Percentiles rank a stretch among this genome's conserved stretches.
phyloP scores from a whole-genome alignment of 2,113 vertebrate genomes.

The Pachycephala philippinensis region DNA sequence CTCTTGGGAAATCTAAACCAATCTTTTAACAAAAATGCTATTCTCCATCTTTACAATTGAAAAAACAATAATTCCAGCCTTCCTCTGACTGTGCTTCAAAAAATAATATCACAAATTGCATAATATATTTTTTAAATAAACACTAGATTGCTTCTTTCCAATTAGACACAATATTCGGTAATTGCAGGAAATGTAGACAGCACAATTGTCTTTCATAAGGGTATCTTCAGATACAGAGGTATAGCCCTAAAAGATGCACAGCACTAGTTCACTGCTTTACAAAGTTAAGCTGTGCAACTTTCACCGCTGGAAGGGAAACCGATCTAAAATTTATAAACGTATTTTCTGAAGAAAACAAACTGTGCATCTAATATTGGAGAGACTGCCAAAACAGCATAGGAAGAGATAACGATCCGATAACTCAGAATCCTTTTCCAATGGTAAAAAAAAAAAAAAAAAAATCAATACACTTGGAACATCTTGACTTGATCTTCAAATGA shows the following conservation, averaged over 20 bases:
- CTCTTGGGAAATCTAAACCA: background rate
- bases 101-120: background rate
- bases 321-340: background rate
- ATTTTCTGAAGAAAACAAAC: background rate
- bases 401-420: background rate
- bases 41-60: background rate
- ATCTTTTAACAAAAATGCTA: background rate
- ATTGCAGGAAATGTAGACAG: background rate
- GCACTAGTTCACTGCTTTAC: background rate
- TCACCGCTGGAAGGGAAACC: background rate
- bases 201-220: background rate
- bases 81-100: background rate
- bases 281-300: background rate
- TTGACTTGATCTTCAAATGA: background rate
- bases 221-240: background rate
- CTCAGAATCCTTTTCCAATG: background rate
- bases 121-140: background rate
- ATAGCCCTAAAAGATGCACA: background rate
- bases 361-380: background rate
- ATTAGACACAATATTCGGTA: background rate
- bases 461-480: background rate
- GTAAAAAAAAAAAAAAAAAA: background rate
- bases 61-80: background rate
- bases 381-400: background rate
- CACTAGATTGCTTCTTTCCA: background rate